Evolutionary conservation across 2,888 invertebrate species (phyloP).

Genomic region (Magallana nippona): DNA sequence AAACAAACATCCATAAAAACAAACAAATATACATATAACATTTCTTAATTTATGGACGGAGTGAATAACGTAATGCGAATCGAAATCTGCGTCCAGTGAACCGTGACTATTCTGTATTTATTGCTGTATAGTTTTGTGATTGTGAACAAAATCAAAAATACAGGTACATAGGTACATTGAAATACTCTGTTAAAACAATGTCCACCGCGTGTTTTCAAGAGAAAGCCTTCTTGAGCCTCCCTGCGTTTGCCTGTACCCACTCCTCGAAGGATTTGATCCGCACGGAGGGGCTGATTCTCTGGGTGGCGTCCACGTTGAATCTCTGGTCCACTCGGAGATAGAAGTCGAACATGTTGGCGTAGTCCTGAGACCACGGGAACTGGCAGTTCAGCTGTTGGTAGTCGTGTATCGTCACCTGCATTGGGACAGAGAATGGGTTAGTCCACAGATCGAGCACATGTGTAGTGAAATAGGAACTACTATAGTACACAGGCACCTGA

Average conservation of each 20-base stretch:
- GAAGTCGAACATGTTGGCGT: slow-evolving; percentile 76
- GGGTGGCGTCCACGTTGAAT: slow-evolving; percentile 68
- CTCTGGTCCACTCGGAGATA: slow-evolving; percentile 72
- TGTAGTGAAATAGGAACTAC: too few relatives aligned
- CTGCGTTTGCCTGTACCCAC: slow-evolving; percentile 67
- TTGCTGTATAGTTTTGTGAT: too few relatives aligned
- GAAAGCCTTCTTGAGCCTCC: slow-evolving; percentile 45
- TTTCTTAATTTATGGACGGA: background rate
- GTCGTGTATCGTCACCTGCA: slow-evolving; percentile 87
- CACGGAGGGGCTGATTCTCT: slow-evolving; percentile 59
- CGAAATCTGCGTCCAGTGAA: background rate
- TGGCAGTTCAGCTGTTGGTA: slow-evolving; percentile 57
- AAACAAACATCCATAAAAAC: background rate
- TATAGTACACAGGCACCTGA: too few relatives aligned
- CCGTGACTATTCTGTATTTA: background rate
- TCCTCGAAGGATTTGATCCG: slow-evolving; percentile 63
- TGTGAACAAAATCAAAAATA: too few relatives aligned
- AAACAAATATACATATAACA: background rate
- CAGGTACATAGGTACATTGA: too few relatives aligned
- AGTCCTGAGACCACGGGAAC: slow-evolving; percentile 65
- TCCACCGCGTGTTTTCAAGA: slow-evolving; percentile 10
- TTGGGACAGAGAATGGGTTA: slow-evolving; percentile 66
- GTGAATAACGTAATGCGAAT: background rate
- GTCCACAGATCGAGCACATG: too few relatives aligned
- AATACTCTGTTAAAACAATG: background rate